A percentile compares a stretch with the other conserved stretches of the same genome.
Conservation (phyloP, 1,140 invertebrate genomes). For the Tribolium castaneum region DNA sequence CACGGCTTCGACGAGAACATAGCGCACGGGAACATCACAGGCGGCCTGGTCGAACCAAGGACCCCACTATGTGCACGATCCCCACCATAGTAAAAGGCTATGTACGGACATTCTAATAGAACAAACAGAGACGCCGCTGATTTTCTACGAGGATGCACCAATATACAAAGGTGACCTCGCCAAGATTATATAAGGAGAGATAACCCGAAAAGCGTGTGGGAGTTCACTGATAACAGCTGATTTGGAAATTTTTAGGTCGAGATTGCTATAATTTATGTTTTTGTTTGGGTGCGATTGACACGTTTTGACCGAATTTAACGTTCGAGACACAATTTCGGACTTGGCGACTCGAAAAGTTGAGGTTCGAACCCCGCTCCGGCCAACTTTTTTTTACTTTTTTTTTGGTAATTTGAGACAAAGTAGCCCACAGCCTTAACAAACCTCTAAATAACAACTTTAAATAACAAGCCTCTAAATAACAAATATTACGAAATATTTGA, state of each 20-base stretch:
- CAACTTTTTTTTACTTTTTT: too few relatives aligned
- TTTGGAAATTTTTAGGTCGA: neutral
- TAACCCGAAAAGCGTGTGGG: neutral
- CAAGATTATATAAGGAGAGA: neutral
- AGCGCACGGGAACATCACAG: conserved; percentile 41
- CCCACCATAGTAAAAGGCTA: conserved; percentile 48
- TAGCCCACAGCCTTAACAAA: too few relatives aligned
- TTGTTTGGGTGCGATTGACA: neutral
- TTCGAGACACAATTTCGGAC: too few relatives aligned
- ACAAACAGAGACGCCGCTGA: conserved; percentile 27
- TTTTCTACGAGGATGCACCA: conserved; percentile 28
- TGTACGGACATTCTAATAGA: conserved; percentile 48
- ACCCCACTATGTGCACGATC: conserved; percentile 42
- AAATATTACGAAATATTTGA: too few relatives aligned
- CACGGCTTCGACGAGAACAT: conserved; percentile 36
- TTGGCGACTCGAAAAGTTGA: too few relatives aligned
- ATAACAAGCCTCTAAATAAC: too few relatives aligned
- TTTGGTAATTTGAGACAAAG: too few relatives aligned
- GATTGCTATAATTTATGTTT: too few relatives aligned
- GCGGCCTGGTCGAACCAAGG: conserved; percentile 2
- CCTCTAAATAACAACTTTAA: too few relatives aligned
- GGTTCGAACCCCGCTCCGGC: too few relatives aligned
- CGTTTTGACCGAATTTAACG: neutral
- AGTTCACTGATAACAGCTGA: neutral
- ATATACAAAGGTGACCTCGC: neutral